Base-by-base conservation (phyloP, 2,113 vertebrate species). In the Channa maculata region DNA sequence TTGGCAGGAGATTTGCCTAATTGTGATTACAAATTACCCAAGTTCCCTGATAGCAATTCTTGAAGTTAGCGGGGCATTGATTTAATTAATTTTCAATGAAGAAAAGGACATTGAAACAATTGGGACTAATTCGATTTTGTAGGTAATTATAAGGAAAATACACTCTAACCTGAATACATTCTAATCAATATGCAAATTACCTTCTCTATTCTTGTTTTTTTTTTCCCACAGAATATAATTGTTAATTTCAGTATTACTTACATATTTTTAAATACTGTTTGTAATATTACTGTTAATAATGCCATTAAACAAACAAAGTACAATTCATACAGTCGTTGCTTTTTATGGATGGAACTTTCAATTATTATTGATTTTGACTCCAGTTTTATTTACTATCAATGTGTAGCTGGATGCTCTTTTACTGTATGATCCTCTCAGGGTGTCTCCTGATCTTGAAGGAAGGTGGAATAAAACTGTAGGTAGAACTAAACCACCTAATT, bases 21-120 rank as follows among this genome's bases (percentile, higher is more conserved):
- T 90, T 91, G 89, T 77, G 89, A 91, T 91, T 88, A 89, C 82
- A 84, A 91, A 93, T 91, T 83, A 83, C 55, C 71, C 81, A 82
- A 84, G 85, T 89, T 86, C 89, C 82, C 87, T 80, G 79, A 88
- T 88, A 90, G 84, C 75, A 85, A 65, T 85, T 88, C 55, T 44
- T 49, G 41, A 77, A 88, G 77, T 83, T 83, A 88, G 75, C 59
- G 0, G 72, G 69, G 84, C 68, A 62, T 69, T 76, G 70, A 90
- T 86, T 87, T 55, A 86, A 91, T 92, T 88, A 76, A 89, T 88
- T 88, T 80, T 39, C 76, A 86, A 36, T 73, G 70, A 77, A 79
- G 65, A 69, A 70, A 75, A 83, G 75, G 79, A 85, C 80, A 89
- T 55, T 82, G 54, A 75, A 86, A 92, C 90, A 87, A 86, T 82